These are phyloP conservation scores for Temnothorax longispinosus DNA, from an alignment of 1,140 invertebrate genomes.

Conservation along the genomic window DNA sequence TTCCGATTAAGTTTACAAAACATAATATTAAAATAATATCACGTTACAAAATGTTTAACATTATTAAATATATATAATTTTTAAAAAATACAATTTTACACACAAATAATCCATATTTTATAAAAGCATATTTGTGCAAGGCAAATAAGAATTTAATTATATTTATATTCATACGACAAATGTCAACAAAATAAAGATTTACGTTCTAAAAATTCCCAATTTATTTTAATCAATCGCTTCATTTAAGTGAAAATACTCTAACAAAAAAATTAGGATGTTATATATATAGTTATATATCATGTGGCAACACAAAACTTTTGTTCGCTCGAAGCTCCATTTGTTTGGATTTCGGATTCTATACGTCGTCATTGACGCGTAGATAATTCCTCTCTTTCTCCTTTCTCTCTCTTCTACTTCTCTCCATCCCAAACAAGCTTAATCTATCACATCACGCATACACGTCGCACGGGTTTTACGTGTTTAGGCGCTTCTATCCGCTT, in stretches of 20 bases:
- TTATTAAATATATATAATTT: not conserved
- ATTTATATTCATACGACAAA: not conserved
- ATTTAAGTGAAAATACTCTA: not conserved
- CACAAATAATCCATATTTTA: not conserved
- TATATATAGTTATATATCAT: not conserved
- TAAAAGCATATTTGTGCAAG: not conserved
- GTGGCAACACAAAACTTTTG: not conserved
- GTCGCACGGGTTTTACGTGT: not conserved
- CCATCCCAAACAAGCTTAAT: slow-evolving; percentile 12
- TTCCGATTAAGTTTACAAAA: not conserved
- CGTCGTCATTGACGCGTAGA: not conserved
- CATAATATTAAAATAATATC: not conserved
- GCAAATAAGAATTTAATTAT: not conserved
- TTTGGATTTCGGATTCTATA: not conserved
- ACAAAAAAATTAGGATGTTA: not conserved
- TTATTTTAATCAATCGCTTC: not conserved
- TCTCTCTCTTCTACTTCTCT: slow-evolving; percentile 1
- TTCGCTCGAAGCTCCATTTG: not conserved
- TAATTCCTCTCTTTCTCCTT: not conserved
- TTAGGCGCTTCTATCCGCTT: slow-evolving; percentile 16
- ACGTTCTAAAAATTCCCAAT: not conserved
- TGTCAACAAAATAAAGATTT: not conserved
- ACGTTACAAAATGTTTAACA: not conserved
- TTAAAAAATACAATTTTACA: not conserved
- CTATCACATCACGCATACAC: slow-evolving; percentile 13